phyloP scores from a whole-genome alignment of 2,888 invertebrate species.

The Aplocera efformata region DNA sequence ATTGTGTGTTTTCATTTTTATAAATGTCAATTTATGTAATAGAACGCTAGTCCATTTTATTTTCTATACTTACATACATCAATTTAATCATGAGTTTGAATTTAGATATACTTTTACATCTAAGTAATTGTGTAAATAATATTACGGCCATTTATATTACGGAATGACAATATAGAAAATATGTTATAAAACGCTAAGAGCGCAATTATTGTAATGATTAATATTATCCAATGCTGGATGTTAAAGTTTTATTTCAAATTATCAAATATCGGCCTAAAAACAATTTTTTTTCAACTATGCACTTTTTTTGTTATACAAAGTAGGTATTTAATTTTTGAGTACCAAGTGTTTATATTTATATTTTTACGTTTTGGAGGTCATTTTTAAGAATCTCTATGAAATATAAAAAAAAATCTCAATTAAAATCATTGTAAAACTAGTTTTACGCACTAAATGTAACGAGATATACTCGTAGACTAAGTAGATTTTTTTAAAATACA shows the following conservation, averaged over 20 bases:
- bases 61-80: slow-evolving; percentile 3
- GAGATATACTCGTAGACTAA: slow-evolving; percentile 9
- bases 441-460: slow-evolving; percentile 17
- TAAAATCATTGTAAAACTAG: slow-evolving; percentile 8
- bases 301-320: too few relatives aligned
- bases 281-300: too few relatives aligned
- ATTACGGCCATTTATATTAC: slow-evolving; percentile 30
- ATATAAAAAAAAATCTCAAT: slow-evolving; percentile 9
- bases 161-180: slow-evolving; percentile 34
- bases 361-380: too few relatives aligned
- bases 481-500: slow-evolving; percentile 16
- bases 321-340: not conserved
- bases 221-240: not conserved
- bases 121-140: slow-evolving; percentile 27
- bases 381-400: slow-evolving; percentile 17
- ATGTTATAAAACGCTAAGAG: slow-evolving; percentile 29
- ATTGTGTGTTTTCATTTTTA: slow-evolving; percentile 3
- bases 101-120: slow-evolving; percentile 1
- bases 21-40: slow-evolving; percentile 7
- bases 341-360: too few relatives aligned
- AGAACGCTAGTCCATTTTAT: slow-evolving; percentile 19
- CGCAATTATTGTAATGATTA: slow-evolving; percentile 19
- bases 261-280: too few relatives aligned
- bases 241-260: not conserved
- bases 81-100: not conserved